These are phyloP conservation scores for Camponotus floridanus DNA, from an alignment of 1,140 invertebrate genomes.

Conservation along the genomic window DNA sequence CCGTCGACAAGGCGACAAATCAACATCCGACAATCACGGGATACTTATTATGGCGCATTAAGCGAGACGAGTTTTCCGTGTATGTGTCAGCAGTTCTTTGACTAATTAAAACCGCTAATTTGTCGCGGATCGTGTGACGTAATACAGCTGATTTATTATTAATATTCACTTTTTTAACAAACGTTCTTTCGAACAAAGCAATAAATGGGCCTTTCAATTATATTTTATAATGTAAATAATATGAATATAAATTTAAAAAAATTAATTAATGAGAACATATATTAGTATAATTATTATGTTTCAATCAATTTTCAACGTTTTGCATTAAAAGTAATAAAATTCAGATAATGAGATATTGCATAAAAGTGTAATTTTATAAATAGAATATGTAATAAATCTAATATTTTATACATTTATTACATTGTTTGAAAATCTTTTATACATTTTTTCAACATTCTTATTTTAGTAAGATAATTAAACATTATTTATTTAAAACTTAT, in stretches of 20 bases:
- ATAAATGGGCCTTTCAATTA: not conserved
- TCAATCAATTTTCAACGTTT: not conserved
- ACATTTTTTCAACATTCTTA: not conserved
- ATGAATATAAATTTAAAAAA: not conserved
- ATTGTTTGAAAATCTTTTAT: not conserved
- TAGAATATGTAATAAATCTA: not conserved
- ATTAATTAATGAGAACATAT: not conserved
- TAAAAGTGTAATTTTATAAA: not conserved
- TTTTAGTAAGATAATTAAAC: not conserved
- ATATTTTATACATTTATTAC: not conserved
- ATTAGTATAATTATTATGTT: not conserved
- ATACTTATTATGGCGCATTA: conserved; percentile 65
- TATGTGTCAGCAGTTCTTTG: conserved; percentile 45
- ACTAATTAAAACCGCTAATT: conserved; percentile 71
- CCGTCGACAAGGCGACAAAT: conserved; percentile 42
- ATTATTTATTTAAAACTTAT: conserved; percentile 6
- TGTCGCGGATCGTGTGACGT: conserved; percentile 51
- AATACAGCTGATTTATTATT: conserved; percentile 43
- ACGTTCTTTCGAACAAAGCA: not conserved
- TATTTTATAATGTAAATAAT: not conserved
- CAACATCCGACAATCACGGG: conserved; percentile 63
- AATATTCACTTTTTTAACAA: not conserved
- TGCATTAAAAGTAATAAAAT: not conserved
- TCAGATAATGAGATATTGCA: not conserved
- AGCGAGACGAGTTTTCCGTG: conserved; percentile 63